Evolutionary conservation across 2,888 invertebrate species (phyloP).

Genomic region (Sminthurinus aureus): DNA sequence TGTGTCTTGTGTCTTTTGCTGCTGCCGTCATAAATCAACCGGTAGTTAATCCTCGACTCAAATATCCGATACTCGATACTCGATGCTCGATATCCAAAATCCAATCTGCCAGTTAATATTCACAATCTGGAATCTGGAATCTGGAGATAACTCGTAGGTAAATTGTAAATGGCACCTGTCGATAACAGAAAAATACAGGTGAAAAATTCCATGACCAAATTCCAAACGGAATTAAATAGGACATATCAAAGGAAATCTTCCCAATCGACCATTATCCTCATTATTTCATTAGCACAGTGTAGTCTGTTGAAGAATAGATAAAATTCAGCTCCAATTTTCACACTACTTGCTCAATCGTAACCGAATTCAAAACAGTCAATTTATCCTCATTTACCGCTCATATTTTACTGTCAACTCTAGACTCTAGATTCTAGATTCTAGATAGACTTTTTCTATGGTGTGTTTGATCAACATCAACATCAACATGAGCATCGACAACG

Average conservation of each 20-base stretch:
- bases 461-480: not conserved
- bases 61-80: not conserved
- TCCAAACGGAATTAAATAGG: not conserved
- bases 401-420: constrained; percentile 17
- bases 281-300: not conserved
- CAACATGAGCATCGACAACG: not conserved
- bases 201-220: not conserved
- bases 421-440: too few relatives aligned
- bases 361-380: constrained; percentile 3
- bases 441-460: not conserved
- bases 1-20: not conserved
- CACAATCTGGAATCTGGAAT: too few relatives aligned
- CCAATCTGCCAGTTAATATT: too few relatives aligned
- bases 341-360: too few relatives aligned
- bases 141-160: too few relatives aligned
- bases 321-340: too few relatives aligned
- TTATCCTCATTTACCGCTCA: constrained; percentile 26
- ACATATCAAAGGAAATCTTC: not conserved
- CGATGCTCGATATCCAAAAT: not conserved
- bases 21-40: constrained; percentile 30
- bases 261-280: not conserved
- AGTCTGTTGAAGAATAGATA: not conserved
- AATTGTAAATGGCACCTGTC: too few relatives aligned
- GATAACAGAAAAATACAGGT: not conserved
- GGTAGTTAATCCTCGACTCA: constrained; percentile 11